Conservation (phyloP, 2,797 vertebrate genomes). For the Momotus momota region DNA sequence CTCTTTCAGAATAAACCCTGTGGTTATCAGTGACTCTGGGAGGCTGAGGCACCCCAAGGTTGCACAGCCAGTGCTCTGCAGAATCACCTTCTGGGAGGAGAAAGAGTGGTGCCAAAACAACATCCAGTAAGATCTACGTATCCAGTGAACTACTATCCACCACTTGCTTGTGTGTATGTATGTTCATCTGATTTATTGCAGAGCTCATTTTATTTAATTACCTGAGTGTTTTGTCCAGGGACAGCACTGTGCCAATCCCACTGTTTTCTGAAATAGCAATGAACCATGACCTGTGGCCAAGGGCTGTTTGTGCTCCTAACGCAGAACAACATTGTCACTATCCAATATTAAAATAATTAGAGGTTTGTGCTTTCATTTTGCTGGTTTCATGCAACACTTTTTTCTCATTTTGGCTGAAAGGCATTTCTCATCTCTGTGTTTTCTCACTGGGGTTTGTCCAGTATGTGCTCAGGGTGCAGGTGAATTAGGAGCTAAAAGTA, state of each 20-base stretch:
- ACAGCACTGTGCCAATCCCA: not conserved
- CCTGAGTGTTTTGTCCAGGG: not conserved
- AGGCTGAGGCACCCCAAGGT: not conserved
- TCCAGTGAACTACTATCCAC: not conserved
- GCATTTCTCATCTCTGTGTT: not conserved
- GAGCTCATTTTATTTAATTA: constrained; percentile 28
- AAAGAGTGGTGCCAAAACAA: not conserved
- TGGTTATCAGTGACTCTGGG: not conserved
- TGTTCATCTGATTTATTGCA: not conserved
- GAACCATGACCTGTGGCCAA: constrained; percentile 54
- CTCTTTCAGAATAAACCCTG: accelerated
- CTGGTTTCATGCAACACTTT: constrained; percentile 21
- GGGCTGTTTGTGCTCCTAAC: constrained; percentile 45
- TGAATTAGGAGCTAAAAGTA: not conserved
- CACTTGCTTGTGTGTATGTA: not conserved
- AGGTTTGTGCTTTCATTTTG: constrained; percentile 51
- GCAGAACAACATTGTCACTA: not conserved
- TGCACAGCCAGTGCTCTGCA: not conserved
- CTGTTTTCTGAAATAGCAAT: constrained; percentile 26
- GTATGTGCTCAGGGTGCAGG: not conserved
- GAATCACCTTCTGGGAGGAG: not conserved
- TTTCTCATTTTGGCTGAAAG: constrained; percentile 37
- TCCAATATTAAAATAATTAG: constrained; percentile 69
- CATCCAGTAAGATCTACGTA: not conserved
- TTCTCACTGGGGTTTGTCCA: not conserved